Evolutionary conservation across 2,797 vertebrate species (phyloP), one percentile per base, ranked within the genome.

Genomic region (Labeo calbasu): DNA sequence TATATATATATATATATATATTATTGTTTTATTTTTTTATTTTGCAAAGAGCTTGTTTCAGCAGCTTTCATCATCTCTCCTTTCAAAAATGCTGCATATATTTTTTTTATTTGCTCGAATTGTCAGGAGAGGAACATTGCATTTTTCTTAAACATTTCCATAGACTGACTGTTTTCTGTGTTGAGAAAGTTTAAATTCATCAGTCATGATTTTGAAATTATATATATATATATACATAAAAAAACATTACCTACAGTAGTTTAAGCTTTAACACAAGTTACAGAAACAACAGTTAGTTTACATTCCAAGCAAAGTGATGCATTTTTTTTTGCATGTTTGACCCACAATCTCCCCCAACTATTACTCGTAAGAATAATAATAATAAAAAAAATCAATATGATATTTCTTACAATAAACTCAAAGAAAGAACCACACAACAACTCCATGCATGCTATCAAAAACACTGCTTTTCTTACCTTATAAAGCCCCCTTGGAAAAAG

Each of bases 401-500:
- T 32, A 61, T 71, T 25, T 32, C 43, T 63, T 10, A 4, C 11
- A 75, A 61, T 71, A 0, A 17, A 65, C 28, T 32, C 25, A 17
- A 2, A 32, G 7, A n/a, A 9, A 43, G 13, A 23, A 17, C 9
- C 13, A 79, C 50, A 40, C 50, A 85, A 61, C 13, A 59, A 65
- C 43, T 15, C n/a, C 61, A 71, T 36, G 12, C 50, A 75, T 53
- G 10, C 5, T 32, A 75, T n/a, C 46, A 40, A 77, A 81, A 68
- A 66, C 50, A 46, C 70, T 57, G 40, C 55, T 59, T 68, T 50
- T 82, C 94, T 94, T 90, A 95, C 95, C 94, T 95, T 93, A 95
- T 93, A 88, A 95, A 94, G 91, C 93, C 93, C 91, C 93, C 93
- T 89, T 95, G 94, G 91, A 95, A 94, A 92, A 94, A 92, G 89